Evolutionary conservation across 2,888 invertebrate species (phyloP).

Genomic region (Vanessa cardui): DNA sequence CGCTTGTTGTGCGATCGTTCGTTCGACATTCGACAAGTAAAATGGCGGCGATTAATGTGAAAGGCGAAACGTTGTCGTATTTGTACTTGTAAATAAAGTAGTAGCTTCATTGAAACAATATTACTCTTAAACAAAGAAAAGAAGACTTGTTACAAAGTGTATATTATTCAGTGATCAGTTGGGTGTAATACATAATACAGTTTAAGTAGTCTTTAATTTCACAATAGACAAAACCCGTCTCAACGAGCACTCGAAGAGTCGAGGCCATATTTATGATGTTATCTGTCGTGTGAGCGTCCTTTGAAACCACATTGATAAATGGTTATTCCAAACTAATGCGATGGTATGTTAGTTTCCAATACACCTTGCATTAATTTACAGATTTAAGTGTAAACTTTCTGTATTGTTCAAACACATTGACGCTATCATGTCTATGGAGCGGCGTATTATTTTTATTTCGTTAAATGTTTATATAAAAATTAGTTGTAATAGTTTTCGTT

Average conservation of each 20-base stretch:
- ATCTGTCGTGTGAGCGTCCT: constrained; percentile 82
- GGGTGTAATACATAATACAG: constrained; percentile 56
- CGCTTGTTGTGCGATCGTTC: constrained; percentile 84
- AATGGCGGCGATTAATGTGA: constrained; percentile 87
- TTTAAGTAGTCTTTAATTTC: constrained; percentile 71
- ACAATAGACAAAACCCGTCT: constrained; percentile 82
- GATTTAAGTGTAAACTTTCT: constrained; percentile 51
- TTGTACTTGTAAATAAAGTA: constrained; percentile 80
- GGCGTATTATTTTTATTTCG: constrained; percentile 69
- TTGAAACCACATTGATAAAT: constrained; percentile 76
- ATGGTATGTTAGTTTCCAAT: constrained; percentile 70
- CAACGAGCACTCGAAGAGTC: constrained; percentile 76
- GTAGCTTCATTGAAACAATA: constrained; percentile 62
- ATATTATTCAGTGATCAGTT: constrained; percentile 61
- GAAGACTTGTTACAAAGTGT: constrained; percentile 59
- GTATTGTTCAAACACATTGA: constrained; percentile 73
- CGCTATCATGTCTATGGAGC: constrained; percentile 70
- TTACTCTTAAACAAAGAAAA: constrained; percentile 52
- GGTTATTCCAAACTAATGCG: constrained; percentile 68
- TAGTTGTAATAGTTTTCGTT: background rate
- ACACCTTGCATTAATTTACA: constrained; percentile 46
- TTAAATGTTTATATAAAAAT: constrained; percentile 30
- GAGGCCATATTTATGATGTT: constrained; percentile 87
- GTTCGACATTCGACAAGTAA: constrained; percentile 80
- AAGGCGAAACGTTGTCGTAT: constrained; percentile 84